Evolutionary conservation across 2,888 invertebrate species (phyloP), one percentile per base, ranked within the genome.

Genomic region (Watsonalla cultraria): DNA sequence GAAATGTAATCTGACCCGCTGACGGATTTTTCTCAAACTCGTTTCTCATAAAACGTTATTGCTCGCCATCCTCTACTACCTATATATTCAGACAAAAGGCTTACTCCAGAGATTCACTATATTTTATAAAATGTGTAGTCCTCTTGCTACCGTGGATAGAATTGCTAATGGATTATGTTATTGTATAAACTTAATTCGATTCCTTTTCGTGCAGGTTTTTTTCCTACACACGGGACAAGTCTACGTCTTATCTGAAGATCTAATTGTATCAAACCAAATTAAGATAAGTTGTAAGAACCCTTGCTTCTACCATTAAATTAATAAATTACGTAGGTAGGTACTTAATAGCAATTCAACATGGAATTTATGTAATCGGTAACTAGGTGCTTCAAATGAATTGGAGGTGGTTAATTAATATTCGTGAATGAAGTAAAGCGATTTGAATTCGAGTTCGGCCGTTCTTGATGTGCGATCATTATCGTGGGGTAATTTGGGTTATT

Each of bases 401-500:
- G 42, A 42, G 42, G 4, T 0, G 8, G 49, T 49, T 24, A 49
- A 49, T 49, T 49, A 39, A 49, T 48, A 48, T 49, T 49, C 49
- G 5, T 37, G 37, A 49, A 37, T 49, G 49, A 49, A 49, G 37
- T 39, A 56, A 56, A 33, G 54, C 24, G 45, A 13, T 24, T 42
- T 51, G 33, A 54, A 54, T 62, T 53, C 15, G 15, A 14, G 47
- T n/a, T 35, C 42, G 56, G 51, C 50, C 49, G 47, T 58, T 45
- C 64, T 60, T 58, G 58, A 62, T 60, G 56, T 56, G 54, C 52
- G 47, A 61, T 61, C 54, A 63, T 62, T 63, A 58, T 13, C 53
- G 52, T 51, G 55, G 50, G 58, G 56, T 64, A 62, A 62, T 66
- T 64, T 53, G 57, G 56, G 57, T 51, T 49, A 60, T 62, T 61